phyloP scores from a whole-genome alignment of 2,797 vertebrate genomes.

The Micropoecilia bifurca region DNA sequence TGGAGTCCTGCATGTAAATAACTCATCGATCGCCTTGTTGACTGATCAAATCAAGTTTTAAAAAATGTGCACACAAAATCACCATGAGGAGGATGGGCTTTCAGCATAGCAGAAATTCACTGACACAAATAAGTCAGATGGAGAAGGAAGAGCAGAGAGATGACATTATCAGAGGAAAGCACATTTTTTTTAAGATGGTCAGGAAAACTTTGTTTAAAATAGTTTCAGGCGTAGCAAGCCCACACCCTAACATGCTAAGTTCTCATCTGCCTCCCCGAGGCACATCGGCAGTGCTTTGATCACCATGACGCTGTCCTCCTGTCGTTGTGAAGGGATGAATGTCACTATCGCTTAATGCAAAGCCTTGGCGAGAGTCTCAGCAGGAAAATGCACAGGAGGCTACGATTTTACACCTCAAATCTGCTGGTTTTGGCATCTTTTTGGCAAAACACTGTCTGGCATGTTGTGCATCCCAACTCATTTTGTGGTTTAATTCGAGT shows the following conservation, averaged over 20 bases:
- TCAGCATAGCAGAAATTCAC: not conserved
- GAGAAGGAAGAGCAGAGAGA: constrained; percentile 5
- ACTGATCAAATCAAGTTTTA: not conserved
- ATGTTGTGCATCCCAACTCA: constrained; percentile 14
- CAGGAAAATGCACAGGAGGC: constrained; percentile 10
- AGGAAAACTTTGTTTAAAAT: constrained; percentile 52
- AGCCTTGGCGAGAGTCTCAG: constrained; percentile 29
- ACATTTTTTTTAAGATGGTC: constrained; percentile 44
- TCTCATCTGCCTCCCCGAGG: constrained; percentile 64
- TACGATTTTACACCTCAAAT: constrained; percentile 21
- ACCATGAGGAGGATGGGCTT: not conserved
- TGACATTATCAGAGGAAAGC: constrained; percentile 60
- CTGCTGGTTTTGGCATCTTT: constrained; percentile 40
- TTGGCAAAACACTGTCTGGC: constrained; percentile 59
- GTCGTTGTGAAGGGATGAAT: constrained; percentile 69
- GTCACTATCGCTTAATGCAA: constrained; percentile 77
- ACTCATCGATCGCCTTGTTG: not conserved
- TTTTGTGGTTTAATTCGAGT: constrained; percentile 1
- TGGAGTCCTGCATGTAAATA: not conserved
- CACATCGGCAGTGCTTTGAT: constrained; percentile 65
- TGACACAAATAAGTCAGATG: constrained; percentile 2
- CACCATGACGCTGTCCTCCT: constrained; percentile 55
- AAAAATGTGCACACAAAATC: not conserved
- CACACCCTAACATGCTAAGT: constrained; percentile 39
- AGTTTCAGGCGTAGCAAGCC: constrained; percentile 19